A percentile compares a stretch with the other conserved stretches of the same genome.
Evolutionary conservation across 2,113 vertebrate species (phyloP).

Genomic region (Esox niger): DNA sequence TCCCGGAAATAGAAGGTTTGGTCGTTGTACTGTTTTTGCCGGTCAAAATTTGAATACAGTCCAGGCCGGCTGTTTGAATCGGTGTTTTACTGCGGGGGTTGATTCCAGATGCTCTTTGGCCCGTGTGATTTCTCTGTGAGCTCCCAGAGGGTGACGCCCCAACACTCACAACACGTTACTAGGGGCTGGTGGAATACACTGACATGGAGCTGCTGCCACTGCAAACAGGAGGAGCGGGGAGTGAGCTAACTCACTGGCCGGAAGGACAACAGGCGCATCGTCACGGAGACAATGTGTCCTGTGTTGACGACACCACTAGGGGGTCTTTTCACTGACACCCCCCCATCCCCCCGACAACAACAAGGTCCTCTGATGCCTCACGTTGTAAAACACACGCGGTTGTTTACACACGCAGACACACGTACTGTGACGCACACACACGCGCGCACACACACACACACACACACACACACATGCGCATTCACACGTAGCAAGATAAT

Average conservation of each 20-base stretch:
- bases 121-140: slow-evolving; percentile 22
- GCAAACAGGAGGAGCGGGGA: slow-evolving; percentile 30
- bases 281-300: slow-evolving; percentile 61
- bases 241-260: slow-evolving; percentile 63
- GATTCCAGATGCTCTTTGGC: slow-evolving; percentile 20
- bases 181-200: slow-evolving; percentile 24
- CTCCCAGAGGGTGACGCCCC: slow-evolving; percentile 14
- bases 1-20: slow-evolving; percentile 38
- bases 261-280: slow-evolving; percentile 62
- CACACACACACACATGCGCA: not conserved
- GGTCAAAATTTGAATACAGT: slow-evolving; percentile 58
- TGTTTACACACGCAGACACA: not conserved
- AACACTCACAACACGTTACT: slow-evolving; percentile 40
- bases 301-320: slow-evolving; percentile 48
- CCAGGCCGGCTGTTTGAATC: not conserved
- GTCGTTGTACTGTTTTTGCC: slow-evolving; percentile 35
- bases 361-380: slow-evolving; percentile 29
- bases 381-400: slow-evolving; percentile 22
- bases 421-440: not conserved
- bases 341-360: slow-evolving; percentile 59
- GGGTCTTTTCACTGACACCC: slow-evolving; percentile 47
- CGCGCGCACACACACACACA: not conserved
- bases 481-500: not conserved
- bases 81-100: not conserved
- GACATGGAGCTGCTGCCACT: slow-evolving; percentile 23